Evolutionary conservation across 37 sponge, comb jelly and placozoan species (phyloP).

Genomic region (Bolinopsis microptera): DNA sequence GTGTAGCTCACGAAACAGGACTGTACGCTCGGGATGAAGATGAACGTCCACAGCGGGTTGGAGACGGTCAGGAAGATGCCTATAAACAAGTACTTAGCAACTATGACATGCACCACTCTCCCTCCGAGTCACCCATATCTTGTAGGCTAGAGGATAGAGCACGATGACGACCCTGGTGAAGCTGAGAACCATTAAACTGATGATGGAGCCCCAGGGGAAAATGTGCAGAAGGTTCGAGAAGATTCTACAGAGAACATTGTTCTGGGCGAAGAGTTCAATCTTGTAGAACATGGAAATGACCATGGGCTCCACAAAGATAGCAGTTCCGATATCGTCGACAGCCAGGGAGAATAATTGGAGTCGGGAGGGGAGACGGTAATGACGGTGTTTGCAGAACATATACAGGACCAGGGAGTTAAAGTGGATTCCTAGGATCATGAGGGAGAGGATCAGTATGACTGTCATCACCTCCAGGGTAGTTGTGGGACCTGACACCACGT

Average conservation of each 20-base stretch:
- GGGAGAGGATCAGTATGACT: slow-evolving; percentile 14
- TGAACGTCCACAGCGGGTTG: slow-evolving; percentile 49
- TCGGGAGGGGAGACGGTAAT: slow-evolving; percentile 47
- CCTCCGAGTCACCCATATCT: slow-evolving; percentile 37
- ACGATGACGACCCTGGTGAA: slow-evolving; percentile 42
- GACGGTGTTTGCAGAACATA: slow-evolving; percentile 17
- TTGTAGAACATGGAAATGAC: slow-evolving; percentile 50
- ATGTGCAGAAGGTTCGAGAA: slow-evolving; percentile 64
- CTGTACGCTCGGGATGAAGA: slow-evolving; percentile 43
- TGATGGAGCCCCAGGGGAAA: slow-evolving; percentile 63
- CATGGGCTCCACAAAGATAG: slow-evolving; percentile 47
- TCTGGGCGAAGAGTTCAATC: not conserved
- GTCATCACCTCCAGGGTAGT: slow-evolving; percentile 1
- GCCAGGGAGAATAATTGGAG: slow-evolving; percentile 43
- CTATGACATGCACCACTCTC: slow-evolving; percentile 9
- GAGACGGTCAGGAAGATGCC: slow-evolving; percentile 51
- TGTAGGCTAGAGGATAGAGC: slow-evolving; percentile 49
- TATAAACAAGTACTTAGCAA: slow-evolving; percentile 57
- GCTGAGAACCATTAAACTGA: slow-evolving; percentile 39
- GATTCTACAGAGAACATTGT: slow-evolving; percentile 5
- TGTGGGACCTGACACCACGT: not conserved
- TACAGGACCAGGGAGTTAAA: slow-evolving; percentile 57
- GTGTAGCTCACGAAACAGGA: slow-evolving; percentile 44
- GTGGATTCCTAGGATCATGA: slow-evolving; percentile 44
- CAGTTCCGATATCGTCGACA: slow-evolving; percentile 44